Evolutionary conservation across 2,113 vertebrate species (phyloP), one percentile per base, ranked within the genome.

Genomic region (Hylia prasina): DNA sequence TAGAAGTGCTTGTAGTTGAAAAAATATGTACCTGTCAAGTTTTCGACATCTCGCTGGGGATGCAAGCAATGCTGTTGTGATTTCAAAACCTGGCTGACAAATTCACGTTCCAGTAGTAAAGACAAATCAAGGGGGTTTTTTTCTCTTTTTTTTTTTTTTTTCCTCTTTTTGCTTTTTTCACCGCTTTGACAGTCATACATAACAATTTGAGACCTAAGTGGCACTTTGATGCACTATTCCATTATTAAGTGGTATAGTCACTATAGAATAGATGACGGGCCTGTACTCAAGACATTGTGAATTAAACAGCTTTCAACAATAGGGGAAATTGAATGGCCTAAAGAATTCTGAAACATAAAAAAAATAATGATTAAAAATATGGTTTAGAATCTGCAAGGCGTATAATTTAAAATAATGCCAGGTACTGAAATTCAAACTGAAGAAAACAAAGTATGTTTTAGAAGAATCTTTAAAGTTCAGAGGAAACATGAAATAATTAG

Each of bases 11-110:
- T 98, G 97, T 98, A 98, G 98, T 98, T 98, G 98, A 98, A 98
- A 98, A 98, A 99, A 99, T 99, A 98, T 98, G 98, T 99, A 98
- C 98, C 99, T 99, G 99, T 99, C 99, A 99, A 98, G 97, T 97
- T 98, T 97, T 97, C 98, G 97, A 97, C 98, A 98, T 99, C 98
- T 99, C 98, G 88, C 98, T 98, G 98, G 98, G 98, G 98, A 98
- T 97, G 96, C 98, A 96, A 98, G 98, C 97, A 98, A 98, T 98
- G 97, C 98, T 97, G 97, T 98, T 98, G 98, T 98, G 98, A 99
- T 99, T 98, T 99, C 96, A 98, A 98, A 99, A 98, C 98, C 98
- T 98, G 98, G 97, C 98, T 99, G 99, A 99, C 98, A 99, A 99
- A 99, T 99, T 98, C 97, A 98, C 97, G 37, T 98, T 98, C 97